Conservation (phyloP, 2,113 vertebrate genomes). For the Pelobates fuscus region DNA sequence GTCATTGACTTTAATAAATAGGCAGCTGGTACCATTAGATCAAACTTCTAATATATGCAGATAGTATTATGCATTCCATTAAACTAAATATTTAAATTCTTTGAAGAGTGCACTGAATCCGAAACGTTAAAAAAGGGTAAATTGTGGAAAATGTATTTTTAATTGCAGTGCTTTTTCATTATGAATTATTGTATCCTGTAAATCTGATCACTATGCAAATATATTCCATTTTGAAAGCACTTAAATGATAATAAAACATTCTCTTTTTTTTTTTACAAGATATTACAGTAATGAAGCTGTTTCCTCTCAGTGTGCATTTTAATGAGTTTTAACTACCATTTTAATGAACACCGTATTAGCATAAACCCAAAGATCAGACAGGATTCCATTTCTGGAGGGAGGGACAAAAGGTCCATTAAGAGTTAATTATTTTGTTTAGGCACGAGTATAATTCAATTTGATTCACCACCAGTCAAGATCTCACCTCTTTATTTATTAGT, state of each 20-base stretch:
- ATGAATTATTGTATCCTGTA: slow-evolving; percentile 67
- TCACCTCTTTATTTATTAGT: slow-evolving; percentile 58
- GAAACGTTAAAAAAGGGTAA: slow-evolving; percentile 40
- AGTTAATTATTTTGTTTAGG: slow-evolving; percentile 87
- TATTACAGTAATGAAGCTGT: slow-evolving; percentile 92
- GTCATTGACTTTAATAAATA: too few relatives aligned
- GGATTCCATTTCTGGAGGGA: slow-evolving; percentile 79
- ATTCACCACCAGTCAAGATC: slow-evolving; percentile 57
- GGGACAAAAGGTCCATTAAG: slow-evolving; percentile 80
- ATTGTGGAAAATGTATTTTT: slow-evolving; percentile 73
- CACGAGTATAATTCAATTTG: slow-evolving; percentile 67
- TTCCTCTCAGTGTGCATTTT: slow-evolving; percentile 89
- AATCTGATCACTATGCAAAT: slow-evolving; percentile 86
- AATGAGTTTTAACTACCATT: slow-evolving; percentile 95
- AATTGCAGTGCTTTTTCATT: slow-evolving; percentile 79
- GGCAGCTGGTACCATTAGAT: too few relatives aligned
- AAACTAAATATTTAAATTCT: too few relatives aligned
- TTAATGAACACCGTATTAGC: slow-evolving; percentile 93
- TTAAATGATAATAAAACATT: slow-evolving; percentile 88
- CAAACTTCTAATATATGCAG: too few relatives aligned
- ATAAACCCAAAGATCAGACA: slow-evolving; percentile 83
- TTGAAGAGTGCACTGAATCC: too few relatives aligned
- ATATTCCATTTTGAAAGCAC: slow-evolving; percentile 83
- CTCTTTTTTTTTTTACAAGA: slow-evolving; percentile 77
- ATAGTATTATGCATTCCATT: too few relatives aligned